A percentile compares a stretch with the other conserved stretches of the same genome.
Evolutionary conservation across 2,113 vertebrate species (phyloP).

Genomic region (Pipra filicauda): DNA sequence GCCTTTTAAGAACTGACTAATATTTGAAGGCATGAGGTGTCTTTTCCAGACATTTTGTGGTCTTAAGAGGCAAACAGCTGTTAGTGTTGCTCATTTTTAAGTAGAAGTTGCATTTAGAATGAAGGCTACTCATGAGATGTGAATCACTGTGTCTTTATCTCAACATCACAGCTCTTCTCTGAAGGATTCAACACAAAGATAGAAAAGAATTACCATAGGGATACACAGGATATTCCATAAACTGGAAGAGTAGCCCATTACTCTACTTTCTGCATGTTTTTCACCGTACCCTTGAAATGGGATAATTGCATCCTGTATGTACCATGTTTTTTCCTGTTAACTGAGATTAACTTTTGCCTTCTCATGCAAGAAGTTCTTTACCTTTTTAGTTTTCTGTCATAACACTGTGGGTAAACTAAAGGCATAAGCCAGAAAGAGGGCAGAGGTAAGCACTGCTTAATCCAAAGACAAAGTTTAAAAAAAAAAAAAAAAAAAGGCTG

Average conservation of each 20-base stretch:
- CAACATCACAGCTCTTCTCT: not conserved
- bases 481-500: not conserved
- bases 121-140: not conserved
- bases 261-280: not conserved
- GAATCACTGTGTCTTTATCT: not conserved
- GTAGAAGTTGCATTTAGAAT: not conserved
- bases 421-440: not conserved
- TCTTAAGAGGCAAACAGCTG: not conserved
- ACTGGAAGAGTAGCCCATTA: not conserved
- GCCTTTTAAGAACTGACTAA: not conserved
- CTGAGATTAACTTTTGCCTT: not conserved
- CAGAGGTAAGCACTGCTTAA: conserved; percentile 13
- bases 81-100: not conserved
- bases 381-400: conserved; percentile 3
- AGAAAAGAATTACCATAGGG: not conserved
- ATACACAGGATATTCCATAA: not conserved
- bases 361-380: not conserved
- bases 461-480: conserved; percentile 2
- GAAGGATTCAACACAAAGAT: not conserved
- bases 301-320: not conserved
- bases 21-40: not conserved
- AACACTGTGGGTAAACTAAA: conserved; percentile 9
- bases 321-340: not conserved
- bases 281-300: not conserved
- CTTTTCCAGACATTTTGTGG: not conserved